phyloP scores from a whole-genome alignment of 2,797 vertebrate genomes.

The Dipus sagitta region DNA sequence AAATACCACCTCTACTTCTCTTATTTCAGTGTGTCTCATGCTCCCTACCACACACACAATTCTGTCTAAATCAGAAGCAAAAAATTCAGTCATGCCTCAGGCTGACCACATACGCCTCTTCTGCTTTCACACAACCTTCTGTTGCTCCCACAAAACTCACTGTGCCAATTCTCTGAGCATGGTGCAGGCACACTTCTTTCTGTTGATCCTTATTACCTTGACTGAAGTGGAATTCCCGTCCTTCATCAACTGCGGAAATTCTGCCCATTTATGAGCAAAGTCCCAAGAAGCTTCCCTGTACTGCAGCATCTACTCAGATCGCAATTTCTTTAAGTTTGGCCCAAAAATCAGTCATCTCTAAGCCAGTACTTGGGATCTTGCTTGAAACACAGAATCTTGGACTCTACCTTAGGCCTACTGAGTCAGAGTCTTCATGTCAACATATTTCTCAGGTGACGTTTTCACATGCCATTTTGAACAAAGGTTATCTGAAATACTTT shows the following conservation, averaged over 20 bases:
- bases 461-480: slow-evolving; percentile 10
- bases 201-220: neutral
- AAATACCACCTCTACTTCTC: neutral
- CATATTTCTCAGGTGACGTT: neutral
- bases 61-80: neutral
- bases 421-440: slow-evolving; percentile 1
- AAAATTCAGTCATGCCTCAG: neutral
- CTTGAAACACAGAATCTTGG: neutral
- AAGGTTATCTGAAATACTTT: neutral
- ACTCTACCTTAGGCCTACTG: neutral
- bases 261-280: neutral
- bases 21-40: neutral
- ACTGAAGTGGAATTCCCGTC: neutral
- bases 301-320: neutral
- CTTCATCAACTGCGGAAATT: neutral
- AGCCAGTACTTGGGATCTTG: neutral
- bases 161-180: rapidly evolving
- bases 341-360: neutral
- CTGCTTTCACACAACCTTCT: neutral
- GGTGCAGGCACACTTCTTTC: neutral
- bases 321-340: neutral
- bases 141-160: neutral
- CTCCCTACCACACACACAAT: neutral
- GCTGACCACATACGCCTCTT: neutral
- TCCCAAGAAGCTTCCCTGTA: neutral